phyloP scores from a whole-genome alignment of 2,113 vertebrate genomes.

The Phainopepla nitens region DNA sequence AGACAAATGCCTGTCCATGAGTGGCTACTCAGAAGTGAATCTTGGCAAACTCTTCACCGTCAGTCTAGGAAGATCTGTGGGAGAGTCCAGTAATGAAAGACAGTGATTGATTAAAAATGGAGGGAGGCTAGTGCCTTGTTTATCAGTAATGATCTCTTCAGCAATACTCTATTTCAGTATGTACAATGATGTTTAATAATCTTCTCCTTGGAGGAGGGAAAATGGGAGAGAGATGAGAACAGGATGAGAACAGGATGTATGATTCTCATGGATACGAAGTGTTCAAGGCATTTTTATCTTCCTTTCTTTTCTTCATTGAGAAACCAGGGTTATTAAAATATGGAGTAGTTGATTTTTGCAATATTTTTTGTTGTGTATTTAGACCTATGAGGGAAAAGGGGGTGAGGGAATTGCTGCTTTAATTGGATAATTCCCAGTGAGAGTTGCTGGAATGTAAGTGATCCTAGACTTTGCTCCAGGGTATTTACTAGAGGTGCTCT shows the following conservation, averaged over 20 bases:
- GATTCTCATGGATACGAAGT: not conserved
- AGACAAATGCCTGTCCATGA: constrained; percentile 82
- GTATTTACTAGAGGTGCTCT: constrained; percentile 70
- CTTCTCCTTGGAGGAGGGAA: not conserved
- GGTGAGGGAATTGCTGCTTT: constrained; percentile 66
- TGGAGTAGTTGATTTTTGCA: constrained; percentile 7
- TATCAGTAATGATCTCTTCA: not conserved
- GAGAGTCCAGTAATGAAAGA: not conserved
- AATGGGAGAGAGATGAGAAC: not conserved
- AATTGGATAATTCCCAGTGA: constrained; percentile 73
- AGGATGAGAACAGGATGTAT: not conserved
- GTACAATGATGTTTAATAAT: not conserved
- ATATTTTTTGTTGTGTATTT: constrained; percentile 21
- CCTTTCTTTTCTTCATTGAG: not conserved
- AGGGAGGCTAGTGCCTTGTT: not conserved
- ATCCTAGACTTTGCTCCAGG: constrained; percentile 72
- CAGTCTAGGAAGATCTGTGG: constrained; percentile 35
- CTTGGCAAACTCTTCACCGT: constrained; percentile 85
- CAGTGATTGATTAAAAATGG: not conserved
- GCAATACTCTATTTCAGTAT: not conserved
- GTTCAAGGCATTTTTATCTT: not conserved
- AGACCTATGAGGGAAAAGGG: constrained; percentile 54
- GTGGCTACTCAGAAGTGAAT: constrained; percentile 92
- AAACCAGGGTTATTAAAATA: constrained; percentile 6
- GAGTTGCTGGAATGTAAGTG: constrained; percentile 68